These are phyloP conservation scores for Pilophorus perplexus DNA, from an alignment of 2,888 invertebrate species.

Conservation along the genomic window DNA sequence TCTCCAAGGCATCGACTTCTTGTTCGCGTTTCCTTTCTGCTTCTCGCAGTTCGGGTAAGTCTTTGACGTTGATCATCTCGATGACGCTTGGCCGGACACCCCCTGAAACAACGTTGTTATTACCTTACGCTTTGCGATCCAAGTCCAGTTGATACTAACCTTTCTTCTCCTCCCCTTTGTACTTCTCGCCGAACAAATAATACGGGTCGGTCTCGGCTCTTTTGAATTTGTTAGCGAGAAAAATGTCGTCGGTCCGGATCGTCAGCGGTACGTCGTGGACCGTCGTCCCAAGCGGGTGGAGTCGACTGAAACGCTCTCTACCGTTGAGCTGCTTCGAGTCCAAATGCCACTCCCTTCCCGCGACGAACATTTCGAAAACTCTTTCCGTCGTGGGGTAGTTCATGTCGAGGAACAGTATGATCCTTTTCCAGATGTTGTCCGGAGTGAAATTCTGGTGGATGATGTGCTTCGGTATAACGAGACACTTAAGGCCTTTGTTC, in stretches of 20 bases:
- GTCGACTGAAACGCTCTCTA: slow-evolving; percentile 13
- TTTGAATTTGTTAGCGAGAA: slow-evolving; percentile 21
- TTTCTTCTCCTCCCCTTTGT: slow-evolving; percentile 5
- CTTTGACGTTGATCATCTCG: neutral
- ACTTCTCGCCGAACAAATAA: slow-evolving; percentile 38
- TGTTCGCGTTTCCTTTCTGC: neutral
- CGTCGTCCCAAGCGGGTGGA: slow-evolving; percentile 13
- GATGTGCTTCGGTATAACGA: slow-evolving; percentile 42
- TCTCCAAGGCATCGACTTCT: neutral
- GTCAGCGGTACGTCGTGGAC: slow-evolving; percentile 42
- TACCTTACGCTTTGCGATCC: neutral
- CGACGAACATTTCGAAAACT: slow-evolving; percentile 39
- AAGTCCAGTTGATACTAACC: neutral
- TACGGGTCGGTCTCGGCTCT: slow-evolving; percentile 29
- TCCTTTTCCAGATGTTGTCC: slow-evolving; percentile 44
- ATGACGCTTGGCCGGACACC: neutral
- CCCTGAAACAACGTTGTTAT: too few relatives aligned
- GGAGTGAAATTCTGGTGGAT: slow-evolving; percentile 41
- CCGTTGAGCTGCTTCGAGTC: slow-evolving; percentile 17
- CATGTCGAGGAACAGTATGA: slow-evolving; percentile 44
- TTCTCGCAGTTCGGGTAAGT: slow-evolving; percentile 4
- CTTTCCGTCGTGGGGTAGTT: slow-evolving; percentile 39
- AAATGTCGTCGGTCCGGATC: slow-evolving; percentile 31
- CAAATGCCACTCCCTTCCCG: slow-evolving; percentile 37
- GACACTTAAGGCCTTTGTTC: slow-evolving; percentile 41